Evolutionary conservation across 1,140 invertebrate genomes (phyloP).

Genomic region (Drosophila ohnishii): DNA sequence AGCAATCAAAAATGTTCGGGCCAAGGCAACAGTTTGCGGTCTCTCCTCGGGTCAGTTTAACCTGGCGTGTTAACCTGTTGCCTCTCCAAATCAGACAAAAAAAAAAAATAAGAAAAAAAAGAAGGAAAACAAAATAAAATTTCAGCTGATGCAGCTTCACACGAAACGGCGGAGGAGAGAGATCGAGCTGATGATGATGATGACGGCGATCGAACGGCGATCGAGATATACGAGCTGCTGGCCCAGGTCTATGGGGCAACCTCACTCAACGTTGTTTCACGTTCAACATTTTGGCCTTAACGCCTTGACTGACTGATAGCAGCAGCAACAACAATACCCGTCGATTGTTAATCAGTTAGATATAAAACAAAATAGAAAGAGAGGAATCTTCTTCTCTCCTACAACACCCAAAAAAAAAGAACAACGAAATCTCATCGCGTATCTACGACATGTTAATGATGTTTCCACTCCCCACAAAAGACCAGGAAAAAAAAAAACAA

Average conservation of each 20-base stretch:
- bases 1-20: constrained; percentile 79
- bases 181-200: constrained; percentile 42
- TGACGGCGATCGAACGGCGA: constrained; percentile 67
- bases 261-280: constrained; percentile 52
- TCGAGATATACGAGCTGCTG: constrained; percentile 59
- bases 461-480: constrained; percentile 59
- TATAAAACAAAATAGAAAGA: constrained; percentile 76
- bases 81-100: constrained; percentile 58
- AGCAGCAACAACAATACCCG: constrained; percentile 58
- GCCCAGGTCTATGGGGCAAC: constrained; percentile 60
- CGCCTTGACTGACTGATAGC: constrained; percentile 76
- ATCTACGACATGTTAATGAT: constrained; percentile 80
- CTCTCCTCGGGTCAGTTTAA: constrained; percentile 73
- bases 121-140: constrained; percentile 27
- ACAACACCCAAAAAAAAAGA: constrained; percentile 40
- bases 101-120: constrained; percentile 17
- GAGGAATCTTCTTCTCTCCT: constrained; percentile 48
- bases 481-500: constrained; percentile 27
- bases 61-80: constrained; percentile 80
- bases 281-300: constrained; percentile 60
- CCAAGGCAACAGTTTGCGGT: constrained; percentile 66
- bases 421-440: constrained; percentile 70
- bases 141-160: constrained; percentile 51
- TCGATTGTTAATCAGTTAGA: constrained; percentile 80
- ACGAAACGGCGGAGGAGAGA: constrained; percentile 31